Percentiles rank a stretch among this genome's conserved stretches.
phyloP scores from a whole-genome alignment of 2,797 vertebrate species.

The Aselliscus stoliczkanus region DNA sequence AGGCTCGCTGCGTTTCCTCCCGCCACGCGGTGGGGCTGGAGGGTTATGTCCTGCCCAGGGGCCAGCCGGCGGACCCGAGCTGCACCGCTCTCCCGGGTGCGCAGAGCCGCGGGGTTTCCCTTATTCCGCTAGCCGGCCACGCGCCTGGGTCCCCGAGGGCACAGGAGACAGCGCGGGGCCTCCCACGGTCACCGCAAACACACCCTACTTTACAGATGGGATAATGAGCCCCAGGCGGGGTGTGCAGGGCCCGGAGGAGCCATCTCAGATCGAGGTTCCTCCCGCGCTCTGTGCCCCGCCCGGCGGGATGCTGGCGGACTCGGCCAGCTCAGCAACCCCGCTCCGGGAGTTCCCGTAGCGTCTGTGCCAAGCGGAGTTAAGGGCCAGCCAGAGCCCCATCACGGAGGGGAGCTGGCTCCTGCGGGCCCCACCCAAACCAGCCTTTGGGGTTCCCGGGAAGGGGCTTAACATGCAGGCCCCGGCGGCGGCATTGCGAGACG shows the following conservation, averaged over 20 bases:
- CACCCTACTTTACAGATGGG: neutral
- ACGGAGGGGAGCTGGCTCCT: neutral
- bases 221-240: neutral
- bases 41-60: neutral
- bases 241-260: neutral
- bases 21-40: constrained; percentile 47
- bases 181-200: neutral
- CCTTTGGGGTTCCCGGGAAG: neutral
- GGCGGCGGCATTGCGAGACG: neutral
- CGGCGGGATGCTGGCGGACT: neutral
- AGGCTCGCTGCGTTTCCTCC: neutral
- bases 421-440: neutral
- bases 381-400: no score
- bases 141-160: no score
- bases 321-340: neutral
- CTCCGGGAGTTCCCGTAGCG: fast-evolving
- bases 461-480: neutral
- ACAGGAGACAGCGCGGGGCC: neutral
- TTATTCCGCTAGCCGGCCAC: neutral
- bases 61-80: neutral
- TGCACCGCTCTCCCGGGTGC: neutral
- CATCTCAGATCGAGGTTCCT: neutral
- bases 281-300: neutral
- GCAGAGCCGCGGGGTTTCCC: neutral
- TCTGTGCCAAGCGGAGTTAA: neutral